Base-by-base conservation (phyloP, 2,888 invertebrate genomes). In the Xestia rhomboidea region DNA sequence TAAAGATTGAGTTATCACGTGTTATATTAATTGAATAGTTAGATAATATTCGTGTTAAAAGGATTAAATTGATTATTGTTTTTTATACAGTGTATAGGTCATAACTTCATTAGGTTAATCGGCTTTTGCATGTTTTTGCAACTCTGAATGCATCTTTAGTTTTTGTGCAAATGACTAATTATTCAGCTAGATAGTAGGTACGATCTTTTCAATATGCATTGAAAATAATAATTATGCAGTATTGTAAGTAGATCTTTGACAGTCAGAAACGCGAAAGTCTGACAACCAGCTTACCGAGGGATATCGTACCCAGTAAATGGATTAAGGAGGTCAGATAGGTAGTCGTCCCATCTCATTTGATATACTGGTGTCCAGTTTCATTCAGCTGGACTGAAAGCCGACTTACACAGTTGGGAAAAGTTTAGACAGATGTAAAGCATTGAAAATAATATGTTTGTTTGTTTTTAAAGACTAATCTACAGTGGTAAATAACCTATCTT, bases 1-100 rank as follows among this genome's bases (percentile, higher is more conserved):
- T 76, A 46, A 24, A 46, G 27, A 66, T 67, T 83, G 44, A 77
- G 34, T 34, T 84, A 38, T 51, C 60, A 74, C 27, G 62, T 69
- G 62, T 73, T 63, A 6, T 60, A 21, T 54, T 73, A 74, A 82
- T 81, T 67, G 21, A 85, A 69, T 57, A 54, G 41, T 27, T 46
- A 24, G 7, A 44, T 68, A 1, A 68, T 60, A n/a, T 49, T 70
- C 30, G 54, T 57, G 66, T 70, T 63, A 46, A n/a, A 54, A 81
- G 63, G 68, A 71, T 71, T 82, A 71, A 49, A 68, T 68, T 76
- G 68, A 60, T 81, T 81, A 34, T 68, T 68, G 68, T 81, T 86
- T 86, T 34, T 82, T 72, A 34, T 63, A 68, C 51, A 62, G 62
- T 68, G 66, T 41, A 41, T 34, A 76, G 68, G 64, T 77, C 54